phyloP scores from a whole-genome alignment of 2,113 vertebrate species.

The Equus przewalskii region DNA sequence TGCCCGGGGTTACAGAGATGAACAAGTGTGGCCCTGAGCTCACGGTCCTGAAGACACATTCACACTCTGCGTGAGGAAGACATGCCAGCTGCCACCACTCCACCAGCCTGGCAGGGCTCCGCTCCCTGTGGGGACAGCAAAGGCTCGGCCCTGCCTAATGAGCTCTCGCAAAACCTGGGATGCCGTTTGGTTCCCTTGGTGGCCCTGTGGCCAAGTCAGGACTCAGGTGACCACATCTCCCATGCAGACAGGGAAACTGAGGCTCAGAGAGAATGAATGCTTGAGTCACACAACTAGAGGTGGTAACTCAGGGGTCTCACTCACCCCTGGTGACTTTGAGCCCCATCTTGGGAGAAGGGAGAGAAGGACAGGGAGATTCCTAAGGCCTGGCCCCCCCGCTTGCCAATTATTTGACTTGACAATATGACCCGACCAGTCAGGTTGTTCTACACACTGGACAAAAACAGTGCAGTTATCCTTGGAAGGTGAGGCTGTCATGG shows the following conservation, averaged over 20 bases:
- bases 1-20: background rate
- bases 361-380: background rate
- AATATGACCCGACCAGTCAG: background rate
- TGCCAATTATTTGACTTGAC: no score
- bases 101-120: background rate
- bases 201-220: no score
- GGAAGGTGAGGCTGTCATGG: fast-evolving
- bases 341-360: background rate
- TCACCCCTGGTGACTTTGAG: no score
- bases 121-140: background rate
- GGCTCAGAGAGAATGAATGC: background rate
- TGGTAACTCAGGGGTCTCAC: no score
- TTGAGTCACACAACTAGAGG: background rate
- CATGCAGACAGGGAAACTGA: background rate
- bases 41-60: background rate
- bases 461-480: background rate
- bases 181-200: fast-evolving
- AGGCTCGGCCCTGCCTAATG: fast-evolving
- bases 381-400: background rate
- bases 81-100: no score
- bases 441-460: background rate
- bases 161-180: fast-evolving
- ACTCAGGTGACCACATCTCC: fast-evolving
- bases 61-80: background rate
- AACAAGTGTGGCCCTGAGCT: fast-evolving